Evolutionary conservation across 2,797 vertebrate genomes (phyloP), one percentile per base, ranked within the genome.

Genomic region (Mormyrops boulengeri): DNA sequence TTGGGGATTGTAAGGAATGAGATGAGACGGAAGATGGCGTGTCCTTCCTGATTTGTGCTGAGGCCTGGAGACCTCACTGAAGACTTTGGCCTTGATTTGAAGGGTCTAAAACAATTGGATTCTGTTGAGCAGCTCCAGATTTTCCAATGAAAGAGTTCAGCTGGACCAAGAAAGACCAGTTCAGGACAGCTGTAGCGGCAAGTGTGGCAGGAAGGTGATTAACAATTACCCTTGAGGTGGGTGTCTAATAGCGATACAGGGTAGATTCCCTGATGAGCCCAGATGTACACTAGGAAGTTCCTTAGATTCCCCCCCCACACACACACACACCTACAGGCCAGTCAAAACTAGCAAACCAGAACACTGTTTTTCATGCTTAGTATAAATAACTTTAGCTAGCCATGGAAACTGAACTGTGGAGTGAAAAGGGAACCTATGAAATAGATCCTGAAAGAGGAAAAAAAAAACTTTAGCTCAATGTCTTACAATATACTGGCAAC

Each of bases 11-110:
- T 86, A 26, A 2, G 26, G 47, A 26, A 50, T n/a, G 69, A n/a
- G 30, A 38, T 85, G 52, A 44, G 14, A 38, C 9, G 50, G 7
- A 19, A 47, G 12, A 38, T 30, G 88, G 60, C 2, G 26, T 69
- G 4, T 14, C 26, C 30, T 34, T 69, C 66, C 66, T 69, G 47
- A 49, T 19, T 41, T 9, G n/a, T 14, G 22, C 22, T 22, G 41
- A 30, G 47, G 77, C 12, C 88, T 69, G 66, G 38, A 60, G 84
- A 90, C 41, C 85, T 73, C 55, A 90, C 88, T 91, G 92, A 93
- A 94, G 92, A 92, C 93, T 93, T 89, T 93, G 91, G 92, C 93
- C 93, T 52, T 22, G 41, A n/a, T 87, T 66, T n/a, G 34, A 77
- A 69, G 86, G 14, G n/a, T 50, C 53, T 88, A n/a, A n/a, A 49